Percentiles rank a stretch among this genome's conserved stretches.
These are phyloP conservation scores for Pandemis heparana DNA, from an alignment of 2,888 invertebrate genomes.

Conservation along the genomic window DNA sequence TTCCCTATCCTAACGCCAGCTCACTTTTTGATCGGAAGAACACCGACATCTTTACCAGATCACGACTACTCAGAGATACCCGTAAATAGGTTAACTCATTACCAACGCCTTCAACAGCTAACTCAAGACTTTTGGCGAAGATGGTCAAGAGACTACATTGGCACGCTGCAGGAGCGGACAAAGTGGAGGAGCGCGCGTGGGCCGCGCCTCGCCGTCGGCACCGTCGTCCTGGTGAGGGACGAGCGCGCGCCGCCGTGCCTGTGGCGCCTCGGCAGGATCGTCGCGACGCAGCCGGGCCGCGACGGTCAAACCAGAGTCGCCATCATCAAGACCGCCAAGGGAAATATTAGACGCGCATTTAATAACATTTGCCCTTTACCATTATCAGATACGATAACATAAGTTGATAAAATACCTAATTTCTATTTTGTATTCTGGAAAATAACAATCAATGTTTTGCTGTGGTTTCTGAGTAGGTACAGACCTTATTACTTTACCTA, in stretches of 20 bases:
- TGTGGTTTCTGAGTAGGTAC: too few species aligned
- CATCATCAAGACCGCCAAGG: constrained; percentile 14
- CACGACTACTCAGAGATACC: constrained; percentile 1
- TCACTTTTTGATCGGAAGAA: neutral
- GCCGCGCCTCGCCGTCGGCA: constrained; percentile 15
- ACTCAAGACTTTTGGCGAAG: constrained; percentile 16
- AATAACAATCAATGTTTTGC: too few species aligned
- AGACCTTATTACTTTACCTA: too few species aligned
- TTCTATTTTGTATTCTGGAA: too few species aligned
- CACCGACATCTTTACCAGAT: constrained; percentile 9
- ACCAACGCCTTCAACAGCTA: constrained; percentile 13
- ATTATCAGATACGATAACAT: too few species aligned
- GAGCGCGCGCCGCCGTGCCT: constrained; percentile 13
- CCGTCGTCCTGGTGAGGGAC: constrained; percentile 22
- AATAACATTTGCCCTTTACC: too few species aligned
- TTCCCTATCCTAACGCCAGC: neutral
- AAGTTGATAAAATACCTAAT: too few species aligned
- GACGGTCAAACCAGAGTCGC: constrained; percentile 12
- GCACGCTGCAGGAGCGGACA: constrained; percentile 1
- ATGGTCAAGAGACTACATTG: constrained; percentile 23
- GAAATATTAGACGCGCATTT: neutral
- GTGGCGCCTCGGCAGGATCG: constrained; percentile 14
- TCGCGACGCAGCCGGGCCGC: constrained; percentile 20
- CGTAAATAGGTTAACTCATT: constrained; percentile 10
- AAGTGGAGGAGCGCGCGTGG: neutral